phyloP scores from a whole-genome alignment of 2,797 vertebrate species.

The Poecilia wingei region DNA sequence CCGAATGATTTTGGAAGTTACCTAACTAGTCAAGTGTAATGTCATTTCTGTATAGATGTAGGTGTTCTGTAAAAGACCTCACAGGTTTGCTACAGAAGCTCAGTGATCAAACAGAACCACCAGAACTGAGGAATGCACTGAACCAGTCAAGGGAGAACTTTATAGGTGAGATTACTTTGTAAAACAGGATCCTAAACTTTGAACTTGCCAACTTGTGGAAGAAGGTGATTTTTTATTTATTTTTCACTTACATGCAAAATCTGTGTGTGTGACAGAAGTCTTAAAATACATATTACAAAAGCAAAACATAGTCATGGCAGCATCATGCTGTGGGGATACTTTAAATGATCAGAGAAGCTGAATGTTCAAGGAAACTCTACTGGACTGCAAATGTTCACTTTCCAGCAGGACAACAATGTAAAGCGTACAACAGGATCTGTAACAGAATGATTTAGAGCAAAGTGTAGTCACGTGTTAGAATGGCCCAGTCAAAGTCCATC shows the following conservation, averaged over 20 bases:
- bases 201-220: neutral
- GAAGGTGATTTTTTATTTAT: no score
- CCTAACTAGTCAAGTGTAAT: neutral
- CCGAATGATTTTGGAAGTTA: neutral
- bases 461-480: neutral
- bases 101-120: neutral
- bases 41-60: neutral
- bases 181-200: neutral
- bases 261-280: neutral
- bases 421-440: neutral
- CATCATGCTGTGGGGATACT: slow-evolving; percentile 10
- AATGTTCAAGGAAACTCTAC: neutral
- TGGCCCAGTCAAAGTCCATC: neutral
- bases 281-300: neutral
- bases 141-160: neutral
- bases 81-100: neutral
- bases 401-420: neutral
- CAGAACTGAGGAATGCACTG: neutral
- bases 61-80: neutral
- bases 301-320: slow-evolving; percentile 43
- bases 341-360: neutral
- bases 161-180: neutral
- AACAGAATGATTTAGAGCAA: neutral
- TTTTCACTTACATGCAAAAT: neutral
- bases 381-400: neutral